These are phyloP conservation scores for Condylura cristata DNA, from an alignment of 2,113 vertebrate species.

Conservation along the genomic window DNA sequence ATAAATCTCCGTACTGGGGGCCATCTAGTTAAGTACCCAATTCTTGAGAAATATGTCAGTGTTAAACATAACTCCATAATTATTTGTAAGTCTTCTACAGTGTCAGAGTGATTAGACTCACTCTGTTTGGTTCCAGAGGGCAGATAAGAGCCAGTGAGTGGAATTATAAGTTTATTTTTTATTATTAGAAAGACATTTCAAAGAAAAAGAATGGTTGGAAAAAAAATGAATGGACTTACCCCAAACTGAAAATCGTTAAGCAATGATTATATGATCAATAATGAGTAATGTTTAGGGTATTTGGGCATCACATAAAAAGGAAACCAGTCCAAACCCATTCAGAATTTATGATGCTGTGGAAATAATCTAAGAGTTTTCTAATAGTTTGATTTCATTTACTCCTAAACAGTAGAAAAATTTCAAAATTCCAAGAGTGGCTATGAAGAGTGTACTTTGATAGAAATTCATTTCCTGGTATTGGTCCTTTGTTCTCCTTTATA, in stretches of 20 bases:
- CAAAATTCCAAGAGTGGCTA: neutral
- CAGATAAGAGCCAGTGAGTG: conserved; percentile 38
- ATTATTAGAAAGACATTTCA: conserved; percentile 30
- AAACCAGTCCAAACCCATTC: neutral
- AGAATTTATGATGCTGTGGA: neutral
- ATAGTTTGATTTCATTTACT: neutral
- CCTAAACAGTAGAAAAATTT: conserved; percentile 17
- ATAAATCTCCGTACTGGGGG: conserved; percentile 43
- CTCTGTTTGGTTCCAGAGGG: conserved; percentile 23
- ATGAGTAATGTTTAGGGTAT: neutral
- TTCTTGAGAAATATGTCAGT: conserved; percentile 66
- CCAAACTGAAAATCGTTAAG: conserved; percentile 17
- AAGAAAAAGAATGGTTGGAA: conserved; percentile 7
- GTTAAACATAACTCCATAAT: conserved; percentile 62
- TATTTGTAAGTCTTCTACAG: conserved; percentile 56
- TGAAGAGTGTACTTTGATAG: conserved; percentile 11
- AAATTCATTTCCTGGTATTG: neutral
- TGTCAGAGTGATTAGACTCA: conserved; percentile 51
- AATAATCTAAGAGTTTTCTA: neutral
- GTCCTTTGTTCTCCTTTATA: neutral
- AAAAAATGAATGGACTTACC: conserved; percentile 33
- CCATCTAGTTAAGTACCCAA: conserved; percentile 53
- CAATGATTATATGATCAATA: neutral
- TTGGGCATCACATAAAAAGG: neutral
- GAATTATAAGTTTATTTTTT: conserved; percentile 15